A percentile compares a stretch with the other conserved stretches of the same genome.
These are phyloP conservation scores for Hyles euphorbiae DNA, from an alignment of 1,140 invertebrate genomes.

Conservation along the genomic window DNA sequence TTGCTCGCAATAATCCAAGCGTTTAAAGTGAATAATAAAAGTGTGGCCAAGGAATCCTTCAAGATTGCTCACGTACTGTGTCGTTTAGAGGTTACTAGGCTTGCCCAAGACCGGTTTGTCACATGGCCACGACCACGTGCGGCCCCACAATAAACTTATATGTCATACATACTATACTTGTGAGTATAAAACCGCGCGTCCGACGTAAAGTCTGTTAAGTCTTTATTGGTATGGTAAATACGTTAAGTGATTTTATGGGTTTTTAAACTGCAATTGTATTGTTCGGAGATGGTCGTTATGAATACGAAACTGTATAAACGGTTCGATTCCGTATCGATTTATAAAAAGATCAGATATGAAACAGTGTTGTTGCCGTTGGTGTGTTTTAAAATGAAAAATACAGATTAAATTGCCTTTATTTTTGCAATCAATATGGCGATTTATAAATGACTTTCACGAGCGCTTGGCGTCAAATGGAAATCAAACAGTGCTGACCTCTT, in stretches of 20 bases:
- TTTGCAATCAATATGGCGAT: too few relatives aligned
- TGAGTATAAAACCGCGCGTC: not conserved
- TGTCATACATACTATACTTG: conserved; percentile 3
- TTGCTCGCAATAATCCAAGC: conserved; percentile 6
- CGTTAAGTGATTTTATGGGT: conserved; percentile 16
- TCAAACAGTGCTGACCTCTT: too few relatives aligned
- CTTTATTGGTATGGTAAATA: conserved; percentile 27
- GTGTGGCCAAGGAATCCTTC: conserved; percentile 51
- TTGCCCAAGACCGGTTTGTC: conserved; percentile 65
- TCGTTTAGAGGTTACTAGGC: conserved; percentile 72
- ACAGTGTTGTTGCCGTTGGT: too few relatives aligned
- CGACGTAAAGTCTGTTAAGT: conserved; percentile 25
- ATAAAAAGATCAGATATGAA: too few relatives aligned
- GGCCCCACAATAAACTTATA: conserved; percentile 47
- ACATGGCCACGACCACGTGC: conserved; percentile 68
- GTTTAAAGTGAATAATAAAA: conserved; percentile 45
- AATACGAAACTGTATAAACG: too few relatives aligned
- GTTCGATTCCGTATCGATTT: too few relatives aligned
- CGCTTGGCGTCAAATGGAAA: too few relatives aligned
- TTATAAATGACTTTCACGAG: too few relatives aligned
- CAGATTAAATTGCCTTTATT: too few relatives aligned
- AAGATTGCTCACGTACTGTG: conserved; percentile 46
- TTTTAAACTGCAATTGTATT: conserved; percentile 22
- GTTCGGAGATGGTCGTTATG: not conserved
- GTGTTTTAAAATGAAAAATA: too few relatives aligned